Evolutionary conservation across 1,140 invertebrate species (phyloP).

Genomic region (Dinoponera quadriceps): DNA sequence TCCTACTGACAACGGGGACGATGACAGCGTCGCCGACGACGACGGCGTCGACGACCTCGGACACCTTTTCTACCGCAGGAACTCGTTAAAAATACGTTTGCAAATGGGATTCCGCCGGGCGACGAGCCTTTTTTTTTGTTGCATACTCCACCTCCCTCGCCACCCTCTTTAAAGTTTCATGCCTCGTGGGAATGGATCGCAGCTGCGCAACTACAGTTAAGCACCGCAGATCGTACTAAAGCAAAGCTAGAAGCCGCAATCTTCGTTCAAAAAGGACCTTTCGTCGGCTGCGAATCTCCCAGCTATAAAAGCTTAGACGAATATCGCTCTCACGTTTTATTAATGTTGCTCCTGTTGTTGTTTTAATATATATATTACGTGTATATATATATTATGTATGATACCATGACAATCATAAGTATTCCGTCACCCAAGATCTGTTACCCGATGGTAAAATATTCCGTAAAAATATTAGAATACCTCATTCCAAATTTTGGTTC

Average conservation of each 20-base stretch:
- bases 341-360: background rate
- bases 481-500: too few relatives aligned
- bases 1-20: conserved; percentile 34
- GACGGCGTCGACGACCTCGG: conserved; percentile 46
- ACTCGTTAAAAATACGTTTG: conserved; percentile 74
- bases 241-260: conserved; percentile 71
- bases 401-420: background rate
- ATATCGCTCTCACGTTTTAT: conserved; percentile 35
- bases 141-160: conserved; percentile 44
- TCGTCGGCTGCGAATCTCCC: conserved; percentile 56
- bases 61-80: conserved; percentile 63
- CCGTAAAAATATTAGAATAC: too few relatives aligned
- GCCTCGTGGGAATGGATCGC: conserved; percentile 74
- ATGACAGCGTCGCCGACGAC: background rate
- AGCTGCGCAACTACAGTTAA: conserved; percentile 73
- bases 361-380: background rate
- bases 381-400: background rate
- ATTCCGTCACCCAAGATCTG: background rate
- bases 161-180: conserved; percentile 77
- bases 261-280: conserved; percentile 66
- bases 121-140: conserved; percentile 60
- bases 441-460: too few relatives aligned
- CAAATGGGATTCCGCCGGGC: conserved; percentile 67
- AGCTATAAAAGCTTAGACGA: conserved; percentile 38
- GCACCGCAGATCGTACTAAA: conserved; percentile 72